A percentile compares a stretch with the other conserved stretches of the same genome.
Evolutionary conservation across 2,888 invertebrate species (phyloP).

Genomic region (Pachymerium ferrugineum): DNA sequence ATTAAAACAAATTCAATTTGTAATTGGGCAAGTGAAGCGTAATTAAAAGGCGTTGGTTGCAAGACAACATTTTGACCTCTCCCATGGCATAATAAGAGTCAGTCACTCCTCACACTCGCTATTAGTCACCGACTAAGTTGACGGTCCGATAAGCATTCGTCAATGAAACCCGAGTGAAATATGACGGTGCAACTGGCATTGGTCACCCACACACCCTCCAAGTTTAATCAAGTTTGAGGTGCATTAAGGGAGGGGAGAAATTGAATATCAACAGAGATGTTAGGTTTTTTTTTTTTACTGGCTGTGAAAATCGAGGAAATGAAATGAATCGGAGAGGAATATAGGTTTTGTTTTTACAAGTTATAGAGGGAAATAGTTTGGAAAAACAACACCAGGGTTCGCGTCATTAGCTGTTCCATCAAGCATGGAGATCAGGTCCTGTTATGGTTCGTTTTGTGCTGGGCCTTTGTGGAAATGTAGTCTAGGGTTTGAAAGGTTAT

Average conservation of each 20-base stretch:
- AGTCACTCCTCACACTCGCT: background rate
- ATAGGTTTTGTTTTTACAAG: too few species aligned
- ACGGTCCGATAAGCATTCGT: constrained; percentile 15
- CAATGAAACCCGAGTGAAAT: constrained; percentile 9
- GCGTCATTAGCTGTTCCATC: too few species aligned
- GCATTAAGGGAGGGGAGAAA: background rate
- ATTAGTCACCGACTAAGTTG: constrained; percentile 7
- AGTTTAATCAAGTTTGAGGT: background rate
- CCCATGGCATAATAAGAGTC: constrained; percentile 18
- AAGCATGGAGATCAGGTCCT: too few species aligned
- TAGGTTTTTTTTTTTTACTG: background rate
- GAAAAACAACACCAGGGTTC: too few species aligned
- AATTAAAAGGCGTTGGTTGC: background rate
- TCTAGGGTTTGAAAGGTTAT: too few species aligned
- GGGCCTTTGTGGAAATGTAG: too few species aligned
- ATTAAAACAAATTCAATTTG: background rate
- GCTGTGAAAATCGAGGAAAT: background rate
- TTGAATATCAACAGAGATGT: background rate
- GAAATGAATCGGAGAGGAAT: too few species aligned
- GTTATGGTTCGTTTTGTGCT: too few species aligned
- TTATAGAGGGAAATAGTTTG: too few species aligned
- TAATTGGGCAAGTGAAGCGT: constrained; percentile 4
- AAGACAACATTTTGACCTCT: background rate
- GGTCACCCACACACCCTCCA: constrained; percentile 4
- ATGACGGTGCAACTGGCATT: constrained; percentile 11